Evolutionary conservation across 2,888 invertebrate species (phyloP).

Genomic region (Hymenopus coronatus): DNA sequence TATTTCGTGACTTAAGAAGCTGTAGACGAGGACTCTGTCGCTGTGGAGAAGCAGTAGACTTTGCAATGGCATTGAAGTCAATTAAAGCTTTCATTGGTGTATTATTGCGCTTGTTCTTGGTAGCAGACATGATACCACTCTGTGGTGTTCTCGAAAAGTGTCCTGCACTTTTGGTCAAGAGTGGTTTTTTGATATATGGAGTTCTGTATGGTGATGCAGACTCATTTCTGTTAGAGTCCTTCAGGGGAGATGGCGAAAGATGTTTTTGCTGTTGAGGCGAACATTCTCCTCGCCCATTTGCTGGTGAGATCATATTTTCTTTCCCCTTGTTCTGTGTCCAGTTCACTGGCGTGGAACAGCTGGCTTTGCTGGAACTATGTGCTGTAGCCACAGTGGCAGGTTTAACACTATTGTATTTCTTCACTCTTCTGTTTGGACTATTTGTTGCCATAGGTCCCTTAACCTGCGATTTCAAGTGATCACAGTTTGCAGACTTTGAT

Average conservation of each 20-base stretch:
- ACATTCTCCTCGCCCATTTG: not conserved
- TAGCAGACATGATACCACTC: slow-evolving; percentile 35
- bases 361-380: not conserved
- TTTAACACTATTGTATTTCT: not conserved
- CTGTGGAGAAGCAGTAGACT: slow-evolving; percentile 6
- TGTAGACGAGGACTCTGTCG: not conserved
- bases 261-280: not conserved
- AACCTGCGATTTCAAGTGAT: not conserved
- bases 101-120: not conserved
- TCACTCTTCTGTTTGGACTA: not conserved
- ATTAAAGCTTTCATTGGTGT: slow-evolving; percentile 57
- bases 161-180: slow-evolving; percentile 57
- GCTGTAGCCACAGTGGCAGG: not conserved
- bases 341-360: not conserved
- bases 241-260: slow-evolving; percentile 11
- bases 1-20: slow-evolving; percentile 4
- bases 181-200: slow-evolving; percentile 60
- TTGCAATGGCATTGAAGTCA: not conserved
- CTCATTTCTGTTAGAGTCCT: slow-evolving; percentile 27
- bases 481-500: not conserved
- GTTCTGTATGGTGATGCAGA: slow-evolving; percentile 37
- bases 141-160: slow-evolving; percentile 52
- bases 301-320: not conserved
- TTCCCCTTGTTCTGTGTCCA: not conserved
- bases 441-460: not conserved